phyloP scores from a whole-genome alignment of 64 coral and sea anemone genomes.

The Montipora efflorescens region DNA sequence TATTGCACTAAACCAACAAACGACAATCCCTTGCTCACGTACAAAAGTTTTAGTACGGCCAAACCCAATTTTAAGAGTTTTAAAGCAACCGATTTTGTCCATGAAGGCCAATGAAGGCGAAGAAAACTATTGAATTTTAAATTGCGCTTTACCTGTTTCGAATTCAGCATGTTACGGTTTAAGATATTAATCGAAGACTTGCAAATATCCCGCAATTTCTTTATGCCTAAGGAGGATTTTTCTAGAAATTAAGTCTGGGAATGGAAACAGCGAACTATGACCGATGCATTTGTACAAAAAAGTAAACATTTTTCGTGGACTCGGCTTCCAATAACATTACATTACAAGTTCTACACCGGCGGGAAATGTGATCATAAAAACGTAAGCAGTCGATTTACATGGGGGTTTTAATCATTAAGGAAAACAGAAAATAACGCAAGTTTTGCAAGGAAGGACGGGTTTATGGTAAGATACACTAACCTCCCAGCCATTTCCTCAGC shows the following conservation, averaged over 20 bases:
- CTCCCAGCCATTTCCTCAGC: conserved; percentile 1
- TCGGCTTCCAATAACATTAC: neutral
- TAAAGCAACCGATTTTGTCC: neutral
- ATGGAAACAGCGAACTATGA: neutral
- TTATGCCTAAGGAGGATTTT: neutral
- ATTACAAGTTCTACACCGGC: neutral
- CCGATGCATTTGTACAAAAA: neutral
- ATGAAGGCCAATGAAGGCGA: neutral
- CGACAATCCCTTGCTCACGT: conserved; percentile 27
- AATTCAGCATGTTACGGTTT: neutral
- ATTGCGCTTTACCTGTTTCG: neutral
- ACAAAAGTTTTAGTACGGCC: neutral
- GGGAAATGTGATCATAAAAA: neutral
- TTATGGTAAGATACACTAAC: neutral
- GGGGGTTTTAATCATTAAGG: neutral
- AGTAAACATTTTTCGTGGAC: neutral
- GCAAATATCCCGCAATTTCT: neutral
- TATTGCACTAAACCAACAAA: conserved; percentile 19
- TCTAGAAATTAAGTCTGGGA: neutral
- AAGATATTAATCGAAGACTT: neutral
- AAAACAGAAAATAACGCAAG: conserved; percentile 6
- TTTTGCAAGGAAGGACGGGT: neutral
- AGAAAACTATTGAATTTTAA: neutral
- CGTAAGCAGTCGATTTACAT: neutral
- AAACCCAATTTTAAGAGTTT: neutral